These are phyloP conservation scores for Paraplagusia blochii DNA, from an alignment of 2,113 vertebrate species.

Conservation along the genomic window DNA sequence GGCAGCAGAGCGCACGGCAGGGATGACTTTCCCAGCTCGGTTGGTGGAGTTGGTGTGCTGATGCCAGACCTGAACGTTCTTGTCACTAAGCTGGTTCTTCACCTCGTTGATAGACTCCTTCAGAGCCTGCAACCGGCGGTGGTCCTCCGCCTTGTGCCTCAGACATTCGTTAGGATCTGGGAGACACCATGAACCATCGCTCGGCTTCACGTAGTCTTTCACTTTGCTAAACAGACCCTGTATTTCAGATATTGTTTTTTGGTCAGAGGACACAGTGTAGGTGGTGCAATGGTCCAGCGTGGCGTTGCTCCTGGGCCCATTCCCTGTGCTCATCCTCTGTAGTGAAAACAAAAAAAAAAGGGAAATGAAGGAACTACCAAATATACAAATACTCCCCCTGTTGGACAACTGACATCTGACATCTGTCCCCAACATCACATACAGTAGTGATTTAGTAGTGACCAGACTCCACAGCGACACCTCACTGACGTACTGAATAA, in stretches of 20 bases:
- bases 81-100: slow-evolving; percentile 91
- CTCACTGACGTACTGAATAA: slow-evolving; percentile 23
- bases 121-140: slow-evolving; percentile 76
- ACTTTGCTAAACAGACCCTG: slow-evolving; percentile 81
- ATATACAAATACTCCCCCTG: background rate
- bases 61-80: slow-evolving; percentile 93
- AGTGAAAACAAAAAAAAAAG: slow-evolving; percentile 2
- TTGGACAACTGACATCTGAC: no score
- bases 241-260: slow-evolving; percentile 76
- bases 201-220: slow-evolving; percentile 79
- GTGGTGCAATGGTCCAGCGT: slow-evolving; percentile 41
- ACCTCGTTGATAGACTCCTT: slow-evolving; percentile 87
- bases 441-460: no score
- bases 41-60: slow-evolving; percentile 92
- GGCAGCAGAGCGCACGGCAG: slow-evolving; percentile 76
- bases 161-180: slow-evolving; percentile 77
- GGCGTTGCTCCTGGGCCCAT: slow-evolving; percentile 65
- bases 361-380: slow-evolving; percentile 2
- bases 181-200: slow-evolving; percentile 77
- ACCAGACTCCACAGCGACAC: slow-evolving; percentile 2
- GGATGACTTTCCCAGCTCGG: slow-evolving; percentile 85
- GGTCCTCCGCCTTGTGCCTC: slow-evolving; percentile 61
- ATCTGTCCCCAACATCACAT: no score
- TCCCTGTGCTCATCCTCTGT: slow-evolving; percentile 80
- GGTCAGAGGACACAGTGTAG: slow-evolving; percentile 55